These are phyloP conservation scores for Merops nubicus DNA, from an alignment of 2,113 vertebrate species.

Conservation along the genomic window DNA sequence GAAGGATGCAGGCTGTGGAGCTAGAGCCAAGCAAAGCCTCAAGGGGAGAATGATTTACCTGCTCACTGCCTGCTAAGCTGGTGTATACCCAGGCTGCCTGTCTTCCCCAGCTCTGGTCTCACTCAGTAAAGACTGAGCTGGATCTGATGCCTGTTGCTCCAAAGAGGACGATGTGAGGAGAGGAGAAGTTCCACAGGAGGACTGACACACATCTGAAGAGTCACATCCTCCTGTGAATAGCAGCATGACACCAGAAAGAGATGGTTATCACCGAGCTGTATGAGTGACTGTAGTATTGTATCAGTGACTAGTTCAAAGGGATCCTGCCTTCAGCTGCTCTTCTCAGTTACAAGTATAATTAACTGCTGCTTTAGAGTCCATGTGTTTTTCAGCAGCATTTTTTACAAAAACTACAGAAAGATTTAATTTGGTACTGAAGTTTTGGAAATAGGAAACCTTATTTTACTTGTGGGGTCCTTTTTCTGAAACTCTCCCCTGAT, in stretches of 20 bases:
- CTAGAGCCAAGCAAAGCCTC: background rate
- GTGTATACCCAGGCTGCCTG: background rate
- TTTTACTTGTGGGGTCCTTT: background rate
- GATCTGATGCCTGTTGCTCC: background rate
- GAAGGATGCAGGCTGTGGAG: background rate
- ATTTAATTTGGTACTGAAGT: background rate
- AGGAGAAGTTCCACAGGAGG: background rate
- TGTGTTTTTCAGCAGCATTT: background rate
- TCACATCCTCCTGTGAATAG: conserved; percentile 46
- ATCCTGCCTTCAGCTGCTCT: background rate
- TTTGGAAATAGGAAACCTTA: background rate
- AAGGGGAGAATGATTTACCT: background rate
- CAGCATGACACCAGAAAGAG: conserved; percentile 2
- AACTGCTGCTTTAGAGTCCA: background rate
- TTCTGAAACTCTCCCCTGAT: background rate
- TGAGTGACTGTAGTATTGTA: conserved; percentile 1
- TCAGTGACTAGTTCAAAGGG: conserved; percentile 11
- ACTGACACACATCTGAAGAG: background rate
- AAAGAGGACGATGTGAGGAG: background rate
- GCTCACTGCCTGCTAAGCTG: background rate
- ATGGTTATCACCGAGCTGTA: background rate
- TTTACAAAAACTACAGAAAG: background rate
- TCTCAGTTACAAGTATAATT: background rate
- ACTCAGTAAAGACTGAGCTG: background rate
- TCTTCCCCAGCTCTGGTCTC: background rate